These are phyloP conservation scores for Uropetala carovei DNA, from an alignment of 2,888 invertebrate genomes.

Conservation along the genomic window DNA sequence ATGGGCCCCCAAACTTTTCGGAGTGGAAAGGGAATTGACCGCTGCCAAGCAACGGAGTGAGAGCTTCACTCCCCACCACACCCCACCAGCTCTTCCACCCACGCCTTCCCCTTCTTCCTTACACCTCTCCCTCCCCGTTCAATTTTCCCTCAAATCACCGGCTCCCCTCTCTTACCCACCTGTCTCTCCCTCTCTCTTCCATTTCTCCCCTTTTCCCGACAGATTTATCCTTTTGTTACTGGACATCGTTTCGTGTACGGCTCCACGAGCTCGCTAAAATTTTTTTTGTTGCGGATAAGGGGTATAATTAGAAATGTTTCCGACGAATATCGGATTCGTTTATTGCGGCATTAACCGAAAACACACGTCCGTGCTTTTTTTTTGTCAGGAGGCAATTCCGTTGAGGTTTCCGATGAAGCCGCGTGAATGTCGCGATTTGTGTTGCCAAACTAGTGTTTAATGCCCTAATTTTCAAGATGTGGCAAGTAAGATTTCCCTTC, in stretches of 20 bases:
- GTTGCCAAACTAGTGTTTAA: neutral
- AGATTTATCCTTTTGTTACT: neutral
- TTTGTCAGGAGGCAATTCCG: neutral
- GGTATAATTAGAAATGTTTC: neutral
- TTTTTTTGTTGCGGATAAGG: neutral
- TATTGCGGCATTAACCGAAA: neutral
- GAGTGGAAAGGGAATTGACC: constrained; percentile 21
- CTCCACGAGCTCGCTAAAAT: neutral
- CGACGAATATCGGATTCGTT: neutral
- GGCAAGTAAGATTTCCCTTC: no score
- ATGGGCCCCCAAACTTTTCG: constrained; percentile 1
- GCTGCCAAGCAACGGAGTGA: constrained; percentile 30
- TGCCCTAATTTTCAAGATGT: no score
- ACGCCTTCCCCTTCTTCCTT: no score
- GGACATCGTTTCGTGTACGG: neutral
- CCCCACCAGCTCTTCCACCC: neutral
- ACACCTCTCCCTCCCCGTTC: no score
- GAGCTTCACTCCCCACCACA: neutral
- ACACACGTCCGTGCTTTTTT: neutral
- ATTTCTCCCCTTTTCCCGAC: neutral
- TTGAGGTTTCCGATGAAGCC: neutral
- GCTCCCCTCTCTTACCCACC: neutral
- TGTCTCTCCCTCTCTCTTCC: neutral
- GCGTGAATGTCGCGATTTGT: neutral
- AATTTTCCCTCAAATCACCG: no score